Evolutionary conservation across 2,888 invertebrate genomes (phyloP).

Genomic region (Latrodectus hesperus): DNA sequence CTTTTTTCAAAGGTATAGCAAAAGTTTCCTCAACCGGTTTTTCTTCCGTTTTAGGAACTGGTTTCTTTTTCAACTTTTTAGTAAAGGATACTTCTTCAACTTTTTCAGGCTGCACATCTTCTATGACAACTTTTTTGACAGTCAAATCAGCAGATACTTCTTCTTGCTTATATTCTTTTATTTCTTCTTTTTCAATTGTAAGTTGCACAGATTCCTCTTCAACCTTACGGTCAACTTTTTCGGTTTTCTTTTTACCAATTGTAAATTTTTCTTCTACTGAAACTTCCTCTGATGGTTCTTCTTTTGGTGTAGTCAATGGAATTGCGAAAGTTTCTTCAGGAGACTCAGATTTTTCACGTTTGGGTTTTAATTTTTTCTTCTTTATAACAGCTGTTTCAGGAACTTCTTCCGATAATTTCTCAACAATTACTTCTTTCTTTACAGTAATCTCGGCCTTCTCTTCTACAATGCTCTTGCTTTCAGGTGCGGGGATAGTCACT

Average conservation of each 20-base stretch:
- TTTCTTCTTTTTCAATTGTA: slow-evolving; percentile 56
- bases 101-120: slow-evolving; percentile 71
- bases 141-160: slow-evolving; percentile 71
- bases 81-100: slow-evolving; percentile 70
- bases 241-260: slow-evolving; percentile 31
- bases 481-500: slow-evolving; percentile 20
- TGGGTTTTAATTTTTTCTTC: slow-evolving; percentile 27
- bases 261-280: slow-evolving; percentile 57
- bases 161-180: slow-evolving; percentile 71
- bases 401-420: slow-evolving; percentile 71
- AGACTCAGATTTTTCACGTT: slow-evolving; percentile 51
- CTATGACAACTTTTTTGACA: slow-evolving; percentile 72
- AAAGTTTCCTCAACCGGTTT: slow-evolving; percentile 65
- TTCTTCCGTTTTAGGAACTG: slow-evolving; percentile 52
- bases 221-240: slow-evolving; percentile 40
- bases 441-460: slow-evolving; percentile 71
- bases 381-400: slow-evolving; percentile 41
- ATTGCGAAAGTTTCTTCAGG: slow-evolving; percentile 64
- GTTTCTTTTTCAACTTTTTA: slow-evolving; percentile 72
- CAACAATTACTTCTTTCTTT: slow-evolving; percentile 74
- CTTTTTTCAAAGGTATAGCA: slow-evolving; percentile 46
- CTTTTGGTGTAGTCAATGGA: slow-evolving; percentile 26
- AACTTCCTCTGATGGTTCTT: slow-evolving; percentile 38
- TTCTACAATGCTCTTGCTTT: slow-evolving; percentile 33
- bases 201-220: slow-evolving; percentile 70